Evolutionary conservation across 2,797 vertebrate species (phyloP), one percentile per base, ranked within the genome.

Genomic region (Delichon dasypus): DNA sequence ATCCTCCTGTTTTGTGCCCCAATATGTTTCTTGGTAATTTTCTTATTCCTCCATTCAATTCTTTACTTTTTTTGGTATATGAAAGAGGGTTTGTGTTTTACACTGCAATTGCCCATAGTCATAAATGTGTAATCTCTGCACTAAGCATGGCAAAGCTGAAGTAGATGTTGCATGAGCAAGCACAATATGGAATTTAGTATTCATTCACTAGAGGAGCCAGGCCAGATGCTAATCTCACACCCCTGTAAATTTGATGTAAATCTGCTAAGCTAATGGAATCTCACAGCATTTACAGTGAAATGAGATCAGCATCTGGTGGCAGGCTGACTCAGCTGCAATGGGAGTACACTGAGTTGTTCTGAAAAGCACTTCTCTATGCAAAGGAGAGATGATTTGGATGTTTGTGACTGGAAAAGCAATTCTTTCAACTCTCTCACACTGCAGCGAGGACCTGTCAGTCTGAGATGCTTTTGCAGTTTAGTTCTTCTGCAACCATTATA

Each of bases 261-360:
- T 96, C 87, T 95, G 94, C 91, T 94, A 91, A 91, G 91, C 85
- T 92, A 86, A 94, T 93, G 75, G 91, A 92, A 93, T 86, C 77
- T 90, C 71, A 47, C 20, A 47, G 93, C 90, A 55, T 80, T 85
- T 96, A 36, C 18, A 70, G 76, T 53, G 77, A 93, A 91, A 84
- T 77, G 92, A 93, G 88, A 88, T 96, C 90, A 95, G 91, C 94
- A 88, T 93, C 96, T 97, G 88, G 81, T 86, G 2, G 3, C 64
- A 48, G 93, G 91, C 95, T 97, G 94, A 95, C 81, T 91, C 95
- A 90, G 93, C 90, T 93, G 86, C 71, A 23, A 22, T 27, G 65
- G 71, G 75, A 86, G 57, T 51, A 64, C 2, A 5, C 53, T 5
- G 81, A 74, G 58, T n/a, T 90, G 81, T 34, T 94, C 89, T 79